A percentile compares a stretch with the other conserved stretches of the same genome.
Conservation (phyloP, 1,140 invertebrate species). For the Ostrea edulis region DNA sequence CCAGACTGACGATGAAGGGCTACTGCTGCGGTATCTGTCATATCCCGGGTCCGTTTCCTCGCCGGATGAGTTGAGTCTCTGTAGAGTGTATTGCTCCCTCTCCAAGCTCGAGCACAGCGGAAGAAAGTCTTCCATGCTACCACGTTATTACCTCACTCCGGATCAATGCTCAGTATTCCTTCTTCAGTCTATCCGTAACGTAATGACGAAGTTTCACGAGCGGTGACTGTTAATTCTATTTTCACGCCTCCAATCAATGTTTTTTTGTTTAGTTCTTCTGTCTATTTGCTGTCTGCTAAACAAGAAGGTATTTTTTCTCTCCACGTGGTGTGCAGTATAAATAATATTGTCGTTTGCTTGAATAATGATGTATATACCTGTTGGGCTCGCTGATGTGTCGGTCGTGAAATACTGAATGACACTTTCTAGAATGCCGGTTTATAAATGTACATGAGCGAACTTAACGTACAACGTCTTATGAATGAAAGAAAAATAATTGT, state of each 20-base stretch:
- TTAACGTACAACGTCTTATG: conserved; percentile 22
- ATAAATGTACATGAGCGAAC: background rate
- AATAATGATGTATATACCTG: conserved; percentile 44
- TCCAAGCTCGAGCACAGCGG: conserved; percentile 73
- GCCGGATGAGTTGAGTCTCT: conserved; percentile 75
- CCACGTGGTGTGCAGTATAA: conserved; percentile 42
- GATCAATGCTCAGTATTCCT: conserved; percentile 10
- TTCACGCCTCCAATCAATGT: background rate
- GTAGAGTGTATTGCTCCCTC: conserved; percentile 74
- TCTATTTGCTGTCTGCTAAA: conserved; percentile 34
- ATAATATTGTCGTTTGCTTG: conserved; percentile 44
- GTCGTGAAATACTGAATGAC: background rate
- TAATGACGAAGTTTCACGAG: background rate
- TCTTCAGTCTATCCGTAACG: conserved; percentile 6
- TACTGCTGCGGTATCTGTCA: conserved; percentile 60
- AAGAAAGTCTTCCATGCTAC: conserved; percentile 71
- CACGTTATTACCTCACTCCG: background rate
- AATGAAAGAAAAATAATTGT: conserved; percentile 41
- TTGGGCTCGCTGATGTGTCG: conserved; percentile 1
- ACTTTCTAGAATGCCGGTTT: background rate
- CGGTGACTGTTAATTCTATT: conserved; percentile 17
- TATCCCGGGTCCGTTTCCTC: conserved; percentile 68
- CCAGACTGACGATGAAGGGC: conserved; percentile 63
- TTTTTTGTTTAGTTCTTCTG: background rate
- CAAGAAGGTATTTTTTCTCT: conserved; percentile 15